phyloP scores from a whole-genome alignment of 2,888 invertebrate species.

The Dendrolimus houi region DNA sequence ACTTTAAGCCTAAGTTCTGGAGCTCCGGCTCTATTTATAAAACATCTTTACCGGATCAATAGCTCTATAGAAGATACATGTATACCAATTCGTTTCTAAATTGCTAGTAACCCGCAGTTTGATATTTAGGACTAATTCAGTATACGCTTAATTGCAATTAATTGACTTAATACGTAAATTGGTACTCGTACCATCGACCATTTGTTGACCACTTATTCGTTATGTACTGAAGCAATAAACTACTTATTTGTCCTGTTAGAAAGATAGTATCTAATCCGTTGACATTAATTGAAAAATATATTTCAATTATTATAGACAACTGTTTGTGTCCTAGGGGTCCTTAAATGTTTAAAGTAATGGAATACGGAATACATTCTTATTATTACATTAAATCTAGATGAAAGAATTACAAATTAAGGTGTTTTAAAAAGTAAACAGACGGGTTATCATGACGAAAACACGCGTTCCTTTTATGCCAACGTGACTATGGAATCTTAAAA shows the following conservation, averaged over 20 bases:
- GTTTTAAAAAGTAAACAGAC: too few species aligned
- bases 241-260: not conserved
- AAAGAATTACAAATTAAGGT: too few species aligned
- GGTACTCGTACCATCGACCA: slow-evolving; percentile 15
- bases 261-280: not conserved
- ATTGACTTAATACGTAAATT: slow-evolving; percentile 27
- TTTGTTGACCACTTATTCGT: slow-evolving; percentile 23
- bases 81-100: not conserved
- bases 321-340: not conserved
- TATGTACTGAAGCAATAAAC: not conserved
- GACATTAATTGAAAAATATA: slow-evolving; percentile 1
- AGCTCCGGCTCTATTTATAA: too few species aligned
- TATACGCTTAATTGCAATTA: slow-evolving; percentile 23
- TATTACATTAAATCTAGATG: too few species aligned
- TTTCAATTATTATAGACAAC: slow-evolving; percentile 3
- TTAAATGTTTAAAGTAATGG: too few species aligned
- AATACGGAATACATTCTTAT: too few species aligned
- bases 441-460: too few species aligned
- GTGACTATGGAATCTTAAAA: too few species aligned
- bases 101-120: not conserved
- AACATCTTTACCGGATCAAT: too few species aligned
- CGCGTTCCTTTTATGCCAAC: too few species aligned
- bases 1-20: too few species aligned
- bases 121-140: slow-evolving; percentile 11
- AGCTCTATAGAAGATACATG: too few species aligned